Percentiles rank a stretch among this genome's conserved stretches.
phyloP scores from a whole-genome alignment of 1,140 invertebrate genomes.

The Cydia splendana region DNA sequence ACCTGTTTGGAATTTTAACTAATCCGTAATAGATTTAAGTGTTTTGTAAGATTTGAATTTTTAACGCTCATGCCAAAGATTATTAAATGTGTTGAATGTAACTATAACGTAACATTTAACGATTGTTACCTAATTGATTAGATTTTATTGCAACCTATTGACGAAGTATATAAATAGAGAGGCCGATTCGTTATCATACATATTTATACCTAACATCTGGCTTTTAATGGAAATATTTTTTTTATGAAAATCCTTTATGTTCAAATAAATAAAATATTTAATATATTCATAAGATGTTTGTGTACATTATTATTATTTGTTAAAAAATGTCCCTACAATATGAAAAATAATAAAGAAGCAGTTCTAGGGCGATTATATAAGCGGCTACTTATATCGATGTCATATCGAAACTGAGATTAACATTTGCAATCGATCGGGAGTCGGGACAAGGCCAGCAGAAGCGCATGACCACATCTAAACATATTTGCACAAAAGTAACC shows the following conservation, averaged over 20 bases:
- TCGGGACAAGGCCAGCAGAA: constrained; percentile 24
- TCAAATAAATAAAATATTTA: not conserved
- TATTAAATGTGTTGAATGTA: constrained; percentile 26
- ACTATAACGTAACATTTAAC: constrained; percentile 18
- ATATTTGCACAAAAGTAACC: constrained; percentile 31
- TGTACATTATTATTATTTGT: not conserved
- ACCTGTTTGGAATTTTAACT: constrained; percentile 19
- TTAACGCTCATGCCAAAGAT: constrained; percentile 32
- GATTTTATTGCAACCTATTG: constrained; percentile 9
- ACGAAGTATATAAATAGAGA: not conserved
- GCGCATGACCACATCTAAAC: constrained; percentile 26
- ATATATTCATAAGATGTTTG: not conserved
- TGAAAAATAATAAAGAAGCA: not conserved
- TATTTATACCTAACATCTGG: not conserved
- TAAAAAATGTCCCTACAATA: not conserved
- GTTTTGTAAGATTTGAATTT: constrained; percentile 30
- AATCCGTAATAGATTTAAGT: constrained; percentile 23
- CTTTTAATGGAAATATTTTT: not conserved
- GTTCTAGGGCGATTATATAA: not conserved
- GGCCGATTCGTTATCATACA: not conserved
- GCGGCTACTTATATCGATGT: not conserved
- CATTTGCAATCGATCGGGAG: constrained; percentile 21
- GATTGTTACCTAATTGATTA: constrained; percentile 13
- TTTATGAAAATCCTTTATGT: not conserved
- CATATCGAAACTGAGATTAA: constrained; percentile 10